Evolutionary conservation across 2,888 invertebrate genomes (phyloP).

Genomic region (Gandaritis pyraliata): DNA sequence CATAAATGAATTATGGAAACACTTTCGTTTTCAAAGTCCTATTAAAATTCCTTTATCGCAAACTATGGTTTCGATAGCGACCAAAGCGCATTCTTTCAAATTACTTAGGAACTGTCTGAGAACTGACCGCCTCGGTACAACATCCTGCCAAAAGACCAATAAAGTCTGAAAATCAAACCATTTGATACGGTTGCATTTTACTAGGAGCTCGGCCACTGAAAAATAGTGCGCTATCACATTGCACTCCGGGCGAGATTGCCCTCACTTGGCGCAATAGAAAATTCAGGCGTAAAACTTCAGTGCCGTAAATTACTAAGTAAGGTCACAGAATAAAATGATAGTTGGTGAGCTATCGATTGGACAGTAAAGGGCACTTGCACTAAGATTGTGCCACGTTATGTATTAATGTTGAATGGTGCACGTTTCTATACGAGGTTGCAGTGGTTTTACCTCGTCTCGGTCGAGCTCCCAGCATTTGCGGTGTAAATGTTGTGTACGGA

Average conservation of each 20-base stretch:
- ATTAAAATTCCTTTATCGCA: too few species aligned
- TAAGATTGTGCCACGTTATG: slow-evolving; percentile 61
- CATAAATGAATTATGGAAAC: too few species aligned
- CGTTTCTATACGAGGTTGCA: slow-evolving; percentile 20
- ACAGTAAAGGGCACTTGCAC: slow-evolving; percentile 63
- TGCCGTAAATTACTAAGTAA: slow-evolving; percentile 65
- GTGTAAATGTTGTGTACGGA: slow-evolving; percentile 16
- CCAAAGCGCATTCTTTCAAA: neutral
- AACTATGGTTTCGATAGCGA: too few species aligned
- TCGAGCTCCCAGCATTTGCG: slow-evolving; percentile 11
- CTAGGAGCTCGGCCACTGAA: slow-evolving; percentile 21
- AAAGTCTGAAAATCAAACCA: slow-evolving; percentile 17
- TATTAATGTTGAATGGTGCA: slow-evolving; percentile 58
- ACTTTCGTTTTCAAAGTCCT: too few species aligned
- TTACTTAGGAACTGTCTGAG: neutral
- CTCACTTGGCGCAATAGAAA: slow-evolving; percentile 49
- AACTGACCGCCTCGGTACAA: slow-evolving; percentile 6
- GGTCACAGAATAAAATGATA: slow-evolving; percentile 29
- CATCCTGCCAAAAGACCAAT: slow-evolving; percentile 14
- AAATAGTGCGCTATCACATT: slow-evolving; percentile 29
- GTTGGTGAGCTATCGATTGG: slow-evolving; percentile 59
- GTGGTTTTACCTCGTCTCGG: slow-evolving; percentile 15
- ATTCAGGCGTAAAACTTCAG: slow-evolving; percentile 55
- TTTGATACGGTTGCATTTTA: slow-evolving; percentile 22
- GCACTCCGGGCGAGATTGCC: slow-evolving; percentile 47